phyloP scores from a whole-genome alignment of 2,797 vertebrate species.

The Odontamblyopus rebecca region DNA sequence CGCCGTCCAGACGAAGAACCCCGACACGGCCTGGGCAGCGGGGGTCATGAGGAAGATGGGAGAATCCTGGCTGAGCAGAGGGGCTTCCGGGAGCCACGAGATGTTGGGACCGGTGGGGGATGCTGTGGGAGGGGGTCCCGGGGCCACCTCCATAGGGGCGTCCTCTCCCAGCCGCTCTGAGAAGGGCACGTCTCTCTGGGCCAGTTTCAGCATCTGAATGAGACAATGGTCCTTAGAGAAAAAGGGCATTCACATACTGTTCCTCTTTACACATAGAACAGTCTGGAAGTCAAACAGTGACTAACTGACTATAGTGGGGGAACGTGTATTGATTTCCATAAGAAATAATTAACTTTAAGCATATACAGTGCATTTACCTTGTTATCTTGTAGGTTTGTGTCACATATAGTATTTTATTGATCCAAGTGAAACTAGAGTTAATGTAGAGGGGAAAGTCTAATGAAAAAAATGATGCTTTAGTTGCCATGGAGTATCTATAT shows the following conservation, averaged over 20 bases:
- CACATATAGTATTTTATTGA: background rate
- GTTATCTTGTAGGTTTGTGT: constrained; percentile 12
- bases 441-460: no score
- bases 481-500: no score
- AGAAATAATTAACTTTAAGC: constrained; percentile 44
- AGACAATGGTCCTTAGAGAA: background rate
- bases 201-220: constrained; percentile 65
- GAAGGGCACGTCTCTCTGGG: constrained; percentile 65
- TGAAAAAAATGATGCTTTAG: no score
- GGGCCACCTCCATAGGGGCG: constrained; percentile 58
- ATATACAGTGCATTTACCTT: constrained; percentile 5
- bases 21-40: constrained; percentile 89
- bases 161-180: constrained; percentile 77
- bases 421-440: background rate
- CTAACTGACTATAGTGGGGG: constrained; percentile 11
- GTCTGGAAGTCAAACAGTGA: constrained; percentile 19
- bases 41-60: constrained; percentile 95
- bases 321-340: background rate
- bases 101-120: constrained; percentile 78
- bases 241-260: background rate
- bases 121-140: constrained; percentile 72
- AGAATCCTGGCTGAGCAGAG: constrained; percentile 81
- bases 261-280: background rate
- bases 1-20: constrained; percentile 96
- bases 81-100: constrained; percentile 84